Evolutionary conservation across 1,140 invertebrate genomes (phyloP), one percentile per base, ranked within the genome.

Genomic region (Batillaria attramentaria): DNA sequence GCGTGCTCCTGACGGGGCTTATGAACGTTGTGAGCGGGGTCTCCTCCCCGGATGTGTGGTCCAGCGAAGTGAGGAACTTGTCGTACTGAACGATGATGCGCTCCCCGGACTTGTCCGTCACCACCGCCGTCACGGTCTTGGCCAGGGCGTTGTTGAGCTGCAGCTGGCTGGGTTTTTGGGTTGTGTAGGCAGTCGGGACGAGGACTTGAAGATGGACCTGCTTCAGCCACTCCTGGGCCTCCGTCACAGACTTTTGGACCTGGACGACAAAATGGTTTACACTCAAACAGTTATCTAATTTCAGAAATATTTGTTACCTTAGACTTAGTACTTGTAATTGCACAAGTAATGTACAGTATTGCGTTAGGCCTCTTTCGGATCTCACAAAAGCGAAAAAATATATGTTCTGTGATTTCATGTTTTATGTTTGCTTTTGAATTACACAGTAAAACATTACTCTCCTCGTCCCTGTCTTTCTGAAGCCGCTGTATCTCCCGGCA

Each of bases 181-280:
- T 43, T 16, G 79, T 79, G 62, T 75, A 80, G 20, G 65, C 33
- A 18, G 76, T 54, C 3, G 82, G 82, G 3, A 83, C 77, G 3
- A 83, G 57, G n/a, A 72, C 73, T 37, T 80, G 79, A 18, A 72
- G 37, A 41, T 83, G 79, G 33, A 83, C 79, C 60, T 83, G 79
- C 62, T 79, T 80, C 57, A 83, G 68, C 82, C 82, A 83, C 6
- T 54, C 62, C 33, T 72, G 37, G 1, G 82, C 77, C 66, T 83
- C 79, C 8, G 42, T 33, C 10, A 83, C 72, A 10, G 80, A 77
- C 57, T 54, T 28, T 5, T 46, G 62, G 41, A 79, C 60, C n/a
- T n/a, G n/a, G n/a, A n/a, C n/a, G n/a, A n/a, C n/a, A n/a, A n/a
- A n/a, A n/a, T n/a, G n/a, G n/a, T n/a, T n/a, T n/a, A n/a, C n/a